Evolutionary conservation across 2,888 invertebrate species (phyloP).

Genomic region (Aelia acuminata): DNA sequence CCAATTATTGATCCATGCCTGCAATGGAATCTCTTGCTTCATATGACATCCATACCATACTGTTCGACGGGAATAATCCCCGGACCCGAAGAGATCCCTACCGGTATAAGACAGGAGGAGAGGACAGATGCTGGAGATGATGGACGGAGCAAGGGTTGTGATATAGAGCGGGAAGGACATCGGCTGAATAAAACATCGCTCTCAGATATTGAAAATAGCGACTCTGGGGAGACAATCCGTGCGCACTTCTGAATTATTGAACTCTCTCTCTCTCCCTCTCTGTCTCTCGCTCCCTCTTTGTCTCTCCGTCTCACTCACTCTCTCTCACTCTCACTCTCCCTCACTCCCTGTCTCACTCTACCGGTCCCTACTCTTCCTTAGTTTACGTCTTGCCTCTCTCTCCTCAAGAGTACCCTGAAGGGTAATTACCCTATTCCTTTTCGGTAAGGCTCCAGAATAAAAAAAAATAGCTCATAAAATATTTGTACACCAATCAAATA

Average conservation of each 20-base stretch:
- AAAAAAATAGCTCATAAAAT: background rate
- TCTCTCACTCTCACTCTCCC: background rate
- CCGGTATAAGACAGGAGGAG: conserved; percentile 25
- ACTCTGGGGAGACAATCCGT: conserved; percentile 58
- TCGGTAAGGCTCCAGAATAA: background rate
- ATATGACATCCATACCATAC: background rate
- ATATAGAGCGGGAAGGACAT: conserved; percentile 55
- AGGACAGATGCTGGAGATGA: conserved; percentile 38
- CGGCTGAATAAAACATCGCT: conserved; percentile 56
- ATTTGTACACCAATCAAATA: no score
- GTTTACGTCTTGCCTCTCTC: background rate
- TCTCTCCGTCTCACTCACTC: background rate
- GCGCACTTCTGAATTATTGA: conserved; percentile 62
- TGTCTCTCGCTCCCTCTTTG: background rate
- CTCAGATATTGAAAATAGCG: conserved; percentile 60
- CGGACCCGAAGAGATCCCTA: background rate
- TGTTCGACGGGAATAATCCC: background rate
- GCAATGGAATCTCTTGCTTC: no score
- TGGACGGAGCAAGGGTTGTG: background rate
- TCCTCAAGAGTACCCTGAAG: background rate
- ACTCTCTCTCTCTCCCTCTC: background rate
- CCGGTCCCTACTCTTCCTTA: background rate
- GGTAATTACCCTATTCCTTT: background rate
- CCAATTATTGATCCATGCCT: no score
- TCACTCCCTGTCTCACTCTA: background rate